Evolutionary conservation across 2,113 vertebrate species (phyloP), one percentile per base, ranked within the genome.

Genomic region (Oryzias woworae): DNA sequence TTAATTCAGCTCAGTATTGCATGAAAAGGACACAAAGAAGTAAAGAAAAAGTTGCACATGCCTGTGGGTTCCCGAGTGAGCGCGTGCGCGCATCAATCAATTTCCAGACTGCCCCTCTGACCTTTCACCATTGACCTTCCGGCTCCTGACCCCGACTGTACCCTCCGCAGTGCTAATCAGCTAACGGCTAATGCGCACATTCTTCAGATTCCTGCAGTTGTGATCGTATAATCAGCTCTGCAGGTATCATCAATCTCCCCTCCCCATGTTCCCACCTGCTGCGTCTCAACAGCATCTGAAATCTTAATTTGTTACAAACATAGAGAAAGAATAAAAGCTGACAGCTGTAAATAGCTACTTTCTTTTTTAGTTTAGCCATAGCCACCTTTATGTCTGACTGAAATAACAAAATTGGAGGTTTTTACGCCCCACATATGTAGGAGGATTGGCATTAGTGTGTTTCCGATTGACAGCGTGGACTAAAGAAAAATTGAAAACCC

Each of bases 131-230:
- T 13, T 79, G 80, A 79, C 81, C 80, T 60, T 73, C 77, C 59
- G 73, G 77, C 81, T 78, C 78, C 81, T 80, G 78, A 90, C 79
- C 87, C 71, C 59, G 1, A 18, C 55, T 26, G 18, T 74, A 75
- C 71, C 82, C 82, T 71, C 51, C 26, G 67, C 55, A 51, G 54
- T 78, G 72, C 75, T 80, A 88, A 89, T 88, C 75, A 41, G 85
- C 89, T 86, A 90, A 81, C 58, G 24, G 85, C 83, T 84, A 89
- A 88, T 74, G 66, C 79, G 42, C 52, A 54, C 80, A 88, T 90
- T 90, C 78, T 62, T 67, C 28, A 48, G 65, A 88, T 90, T 85
- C 85, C 62, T 20, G 16, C 28, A n/a, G 23, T 45, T 51, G 57
- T 47, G 57, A 73, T 71, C 2, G 3, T 66, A 58, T 69, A 53